Percentiles rank a stretch among this genome's conserved stretches.
phyloP scores from a whole-genome alignment of 1,140 invertebrate genomes.

The Heliconius hewitsoni region DNA sequence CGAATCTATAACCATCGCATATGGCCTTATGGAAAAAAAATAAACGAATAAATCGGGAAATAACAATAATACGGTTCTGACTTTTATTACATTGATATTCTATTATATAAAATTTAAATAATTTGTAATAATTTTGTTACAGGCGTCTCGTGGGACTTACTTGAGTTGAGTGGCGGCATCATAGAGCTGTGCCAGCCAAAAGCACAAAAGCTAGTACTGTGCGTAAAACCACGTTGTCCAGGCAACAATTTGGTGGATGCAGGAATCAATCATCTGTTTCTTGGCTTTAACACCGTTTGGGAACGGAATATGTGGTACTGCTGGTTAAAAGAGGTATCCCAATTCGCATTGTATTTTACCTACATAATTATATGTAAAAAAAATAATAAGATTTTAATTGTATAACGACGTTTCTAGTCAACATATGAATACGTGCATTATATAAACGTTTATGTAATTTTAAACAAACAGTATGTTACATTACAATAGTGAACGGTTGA shows the following conservation, averaged over 20 bases:
- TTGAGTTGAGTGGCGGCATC: slow-evolving; percentile 72
- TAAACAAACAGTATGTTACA: not conserved
- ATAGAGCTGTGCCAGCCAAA: slow-evolving; percentile 75
- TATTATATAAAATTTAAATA: too few relatives aligned
- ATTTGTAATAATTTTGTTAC: not conserved
- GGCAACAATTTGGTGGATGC: slow-evolving; percentile 53
- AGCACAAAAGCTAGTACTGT: slow-evolving; percentile 74
- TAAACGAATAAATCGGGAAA: too few relatives aligned
- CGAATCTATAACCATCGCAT: too few relatives aligned
- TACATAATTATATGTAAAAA: not conserved
- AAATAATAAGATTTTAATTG: not conserved
- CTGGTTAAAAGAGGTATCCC: slow-evolving; percentile 84
- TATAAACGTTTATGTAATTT: not conserved
- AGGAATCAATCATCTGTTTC: slow-evolving; percentile 79
- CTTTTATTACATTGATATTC: too few relatives aligned
- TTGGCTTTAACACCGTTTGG: slow-evolving; percentile 85
- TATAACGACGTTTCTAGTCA: not conserved
- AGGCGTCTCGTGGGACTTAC: slow-evolving; percentile 61
- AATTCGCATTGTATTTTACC: not conserved
- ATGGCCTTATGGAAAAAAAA: too few relatives aligned
- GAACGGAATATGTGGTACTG: slow-evolving; percentile 84
- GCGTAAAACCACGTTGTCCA: slow-evolving; percentile 70
- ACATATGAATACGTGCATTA: not conserved
- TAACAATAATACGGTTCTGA: too few relatives aligned
- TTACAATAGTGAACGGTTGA: not conserved